Evolutionary conservation across 2,113 vertebrate species (phyloP).

Genomic region (Polypterus bichir): DNA sequence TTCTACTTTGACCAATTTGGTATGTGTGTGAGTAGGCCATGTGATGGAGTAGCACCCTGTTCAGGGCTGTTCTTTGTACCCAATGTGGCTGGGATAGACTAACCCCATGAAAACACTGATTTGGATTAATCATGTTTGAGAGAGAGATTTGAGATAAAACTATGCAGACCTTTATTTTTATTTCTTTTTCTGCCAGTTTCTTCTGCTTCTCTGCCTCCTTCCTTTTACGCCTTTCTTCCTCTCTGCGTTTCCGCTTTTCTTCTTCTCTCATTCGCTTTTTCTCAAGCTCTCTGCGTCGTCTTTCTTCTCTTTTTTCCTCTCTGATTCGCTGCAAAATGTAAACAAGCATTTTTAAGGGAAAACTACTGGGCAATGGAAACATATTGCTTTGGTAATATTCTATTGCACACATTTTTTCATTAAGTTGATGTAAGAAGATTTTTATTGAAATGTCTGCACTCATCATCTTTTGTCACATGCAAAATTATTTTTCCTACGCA

Average conservation of each 20-base stretch:
- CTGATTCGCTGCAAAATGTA: constrained; percentile 67
- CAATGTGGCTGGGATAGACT: no score
- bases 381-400: no score
- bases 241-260: constrained; percentile 80
- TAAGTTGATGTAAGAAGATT: no score
- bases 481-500: no score
- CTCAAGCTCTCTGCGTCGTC: constrained; percentile 77
- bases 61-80: no score
- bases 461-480: no score
- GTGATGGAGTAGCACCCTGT: no score
- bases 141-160: constrained; percentile 1
- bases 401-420: no score
- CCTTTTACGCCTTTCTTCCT: constrained; percentile 77
- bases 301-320: constrained; percentile 90
- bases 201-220: constrained; percentile 84
- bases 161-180: constrained; percentile 71
- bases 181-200: constrained; percentile 76
- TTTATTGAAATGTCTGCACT: no score
- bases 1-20: no score
- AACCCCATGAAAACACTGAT: background rate
- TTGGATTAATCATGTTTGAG: background rate
- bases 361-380: no score
- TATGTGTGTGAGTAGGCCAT: no score
- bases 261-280: constrained; percentile 85
- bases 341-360: background rate